Conservation (phyloP, 92 coral and sea anemone species). For the Zoanthus sansibaricus region DNA sequence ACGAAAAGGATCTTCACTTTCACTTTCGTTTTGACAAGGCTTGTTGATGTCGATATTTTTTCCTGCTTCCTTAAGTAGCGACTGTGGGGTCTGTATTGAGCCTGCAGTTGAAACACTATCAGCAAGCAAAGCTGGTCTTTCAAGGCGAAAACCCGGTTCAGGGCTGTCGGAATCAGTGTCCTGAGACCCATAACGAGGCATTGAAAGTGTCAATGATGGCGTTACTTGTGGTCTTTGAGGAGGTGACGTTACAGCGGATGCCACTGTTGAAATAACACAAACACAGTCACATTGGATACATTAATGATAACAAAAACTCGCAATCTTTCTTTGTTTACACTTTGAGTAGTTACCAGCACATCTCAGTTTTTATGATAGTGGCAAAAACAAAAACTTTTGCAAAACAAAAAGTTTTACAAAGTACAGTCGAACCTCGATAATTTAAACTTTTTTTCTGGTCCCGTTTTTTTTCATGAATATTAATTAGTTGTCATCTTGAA, state of each 20-base stretch:
- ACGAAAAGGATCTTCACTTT: constrained; percentile 73
- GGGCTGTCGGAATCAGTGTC: constrained; percentile 71
- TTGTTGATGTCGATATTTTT: constrained; percentile 27
- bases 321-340: too few relatives aligned
- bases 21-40: constrained; percentile 19
- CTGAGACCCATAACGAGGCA: constrained; percentile 75
- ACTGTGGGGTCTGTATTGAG: constrained; percentile 50
- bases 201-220: constrained; percentile 77
- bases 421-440: too few relatives aligned
- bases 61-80: constrained; percentile 72
- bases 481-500: too few relatives aligned
- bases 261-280: not conserved
- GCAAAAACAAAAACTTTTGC: too few relatives aligned
- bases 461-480: too few relatives aligned
- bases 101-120: constrained; percentile 11
- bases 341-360: too few relatives aligned
- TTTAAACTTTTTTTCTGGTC: too few relatives aligned
- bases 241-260: constrained; percentile 23
- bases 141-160: constrained; percentile 62
- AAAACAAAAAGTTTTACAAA: too few relatives aligned
- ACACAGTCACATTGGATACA: not conserved
- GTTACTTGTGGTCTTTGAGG: constrained; percentile 20
- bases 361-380: too few relatives aligned
- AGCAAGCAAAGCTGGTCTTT: constrained; percentile 52
- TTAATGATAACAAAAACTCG: too few relatives aligned